phyloP scores from a whole-genome alignment of 2,888 invertebrate species.

The Scaptomyza cyrtandrae region DNA sequence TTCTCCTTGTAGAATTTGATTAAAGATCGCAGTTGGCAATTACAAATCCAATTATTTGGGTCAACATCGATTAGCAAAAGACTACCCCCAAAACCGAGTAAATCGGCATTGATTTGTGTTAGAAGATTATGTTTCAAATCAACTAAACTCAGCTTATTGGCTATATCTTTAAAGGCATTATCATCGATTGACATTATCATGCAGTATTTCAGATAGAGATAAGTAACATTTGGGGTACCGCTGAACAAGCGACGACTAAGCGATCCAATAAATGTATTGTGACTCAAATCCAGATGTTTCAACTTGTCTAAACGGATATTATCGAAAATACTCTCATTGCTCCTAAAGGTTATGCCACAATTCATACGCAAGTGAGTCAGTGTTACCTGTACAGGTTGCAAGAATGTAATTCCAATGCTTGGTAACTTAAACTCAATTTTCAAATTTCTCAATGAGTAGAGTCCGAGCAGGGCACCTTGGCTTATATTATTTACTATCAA shows the following conservation, averaged over 20 bases:
- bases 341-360: conserved; percentile 50
- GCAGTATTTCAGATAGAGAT: conserved; percentile 64
- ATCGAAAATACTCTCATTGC: conserved; percentile 66
- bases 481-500: conserved; percentile 56
- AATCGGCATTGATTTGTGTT: conserved; percentile 50
- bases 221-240: conserved; percentile 67
- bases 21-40: conserved; percentile 66
- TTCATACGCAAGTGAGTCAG: conserved; percentile 68
- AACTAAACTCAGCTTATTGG: conserved; percentile 56
- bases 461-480: conserved; percentile 74
- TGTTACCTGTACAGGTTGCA: conserved; percentile 80
- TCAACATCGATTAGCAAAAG: conserved; percentile 60
- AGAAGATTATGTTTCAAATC: conserved; percentile 77
- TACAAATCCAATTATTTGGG: conserved; percentile 76
- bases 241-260: conserved; percentile 61
- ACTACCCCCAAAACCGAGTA: conserved; percentile 10
- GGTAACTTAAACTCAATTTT: conserved; percentile 60
- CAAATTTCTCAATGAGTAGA: conserved; percentile 67
- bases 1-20: conserved; percentile 50
- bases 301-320: conserved; percentile 63
- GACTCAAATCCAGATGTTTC: conserved; percentile 72
- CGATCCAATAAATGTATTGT: conserved; percentile 67
- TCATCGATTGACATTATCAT: conserved; percentile 65
- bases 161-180: conserved; percentile 71
- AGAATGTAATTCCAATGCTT: conserved; percentile 62